These are phyloP conservation scores for Alitta virens DNA, from an alignment of 2,888 invertebrate genomes.

Conservation along the genomic window DNA sequence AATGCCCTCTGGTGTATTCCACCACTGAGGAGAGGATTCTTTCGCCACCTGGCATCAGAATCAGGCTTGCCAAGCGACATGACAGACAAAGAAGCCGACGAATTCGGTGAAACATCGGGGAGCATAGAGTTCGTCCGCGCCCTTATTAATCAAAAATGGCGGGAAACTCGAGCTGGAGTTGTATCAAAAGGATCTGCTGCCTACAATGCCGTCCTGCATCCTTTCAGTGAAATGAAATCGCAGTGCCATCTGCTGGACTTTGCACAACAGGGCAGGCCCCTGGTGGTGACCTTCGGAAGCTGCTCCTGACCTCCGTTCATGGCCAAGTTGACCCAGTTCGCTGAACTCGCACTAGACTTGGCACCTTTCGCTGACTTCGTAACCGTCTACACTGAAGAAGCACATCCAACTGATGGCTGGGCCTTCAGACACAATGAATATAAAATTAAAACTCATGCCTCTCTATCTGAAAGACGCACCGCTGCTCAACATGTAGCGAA, in stretches of 20 bases:
- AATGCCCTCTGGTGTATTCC: no score
- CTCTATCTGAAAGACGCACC: slow-evolving; percentile 31
- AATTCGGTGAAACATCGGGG: no score
- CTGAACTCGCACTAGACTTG: slow-evolving; percentile 35
- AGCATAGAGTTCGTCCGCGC: no score
- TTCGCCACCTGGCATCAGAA: no score
- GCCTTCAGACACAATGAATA: slow-evolving; percentile 35
- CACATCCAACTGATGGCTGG: slow-evolving; percentile 47
- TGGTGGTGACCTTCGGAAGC: slow-evolving; percentile 48
- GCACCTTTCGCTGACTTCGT: slow-evolving; percentile 39
- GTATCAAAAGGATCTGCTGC: no score
- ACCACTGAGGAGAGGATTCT: no score
- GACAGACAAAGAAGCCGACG: no score
- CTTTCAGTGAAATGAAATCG: not conserved
- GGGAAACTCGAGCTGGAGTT: no score
- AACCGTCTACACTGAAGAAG: slow-evolving; percentile 47
- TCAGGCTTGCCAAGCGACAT: no score
- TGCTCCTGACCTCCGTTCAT: slow-evolving; percentile 50
- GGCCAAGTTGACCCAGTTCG: slow-evolving; percentile 38
- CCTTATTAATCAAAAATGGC: no score
- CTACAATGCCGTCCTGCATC: no score
- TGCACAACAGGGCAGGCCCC: slow-evolving; percentile 31
- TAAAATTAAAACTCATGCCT: slow-evolving; percentile 33
- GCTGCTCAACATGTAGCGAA: slow-evolving; percentile 33
- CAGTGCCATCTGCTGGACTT: slow-evolving; percentile 19